Base-by-base conservation (phyloP, 2,797 vertebrate species). In the Megaceryle alcyon region DNA sequence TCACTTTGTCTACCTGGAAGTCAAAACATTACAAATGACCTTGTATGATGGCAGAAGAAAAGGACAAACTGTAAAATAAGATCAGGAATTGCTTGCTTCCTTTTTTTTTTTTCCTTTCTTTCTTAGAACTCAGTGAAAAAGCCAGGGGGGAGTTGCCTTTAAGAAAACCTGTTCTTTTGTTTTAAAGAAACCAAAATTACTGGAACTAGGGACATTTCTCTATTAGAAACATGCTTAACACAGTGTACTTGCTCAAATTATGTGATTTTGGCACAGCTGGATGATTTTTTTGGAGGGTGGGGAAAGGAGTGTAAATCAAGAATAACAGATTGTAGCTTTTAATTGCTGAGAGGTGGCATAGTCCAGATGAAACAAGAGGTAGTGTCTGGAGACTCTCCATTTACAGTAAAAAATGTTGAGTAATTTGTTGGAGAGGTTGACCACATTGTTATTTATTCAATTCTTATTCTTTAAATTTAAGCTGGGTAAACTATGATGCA, bases 271-370 rank as follows among this genome's bases (percentile, higher is more conserved):
- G 90, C 85, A 77, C 39, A 73, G 39, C 53, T 84, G 37, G 80
- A 41, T 86, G 59, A 53, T 92, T 79, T 86, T 92, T 90, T 88
- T 88, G 70, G 73, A 92, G 64, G 56, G 33, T 73, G 33, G 1
- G 13, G 63, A 94, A 53, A 72, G 84, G 75, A 71, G 33, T 20
- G 20, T 63, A 63, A 83, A 73, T 26, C 49, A 78, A 90, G 48
- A 83, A 39, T 63, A 94, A 91, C 66, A 90, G 54, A 86, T 60
- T 82, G 70, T 53, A 49, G 70, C 44, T 79, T 77, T 94, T 91
- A 86, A 78, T 91, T 94, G 56, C 80, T 82, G 80, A 86, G 76
- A 79, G 72, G 39, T 4, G 1, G 35, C 28, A 29, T 21, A 56
- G 59, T n/a, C 54, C 53, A 35, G 8, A n/a, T 84, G 65, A 91